These are phyloP conservation scores for Uropetala carovei DNA, from an alignment of 2,888 invertebrate species.

Conservation along the genomic window DNA sequence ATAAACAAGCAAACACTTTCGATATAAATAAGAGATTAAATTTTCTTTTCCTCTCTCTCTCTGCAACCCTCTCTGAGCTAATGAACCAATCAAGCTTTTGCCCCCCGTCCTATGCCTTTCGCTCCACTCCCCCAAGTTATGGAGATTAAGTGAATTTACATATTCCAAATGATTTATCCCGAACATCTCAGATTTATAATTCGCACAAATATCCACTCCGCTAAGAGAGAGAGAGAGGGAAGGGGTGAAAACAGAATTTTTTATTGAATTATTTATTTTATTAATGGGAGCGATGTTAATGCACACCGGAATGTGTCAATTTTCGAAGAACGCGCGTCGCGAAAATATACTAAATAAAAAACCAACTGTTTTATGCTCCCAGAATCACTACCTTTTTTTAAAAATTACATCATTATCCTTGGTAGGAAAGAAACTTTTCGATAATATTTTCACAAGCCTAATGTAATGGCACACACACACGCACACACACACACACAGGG, in stretches of 20 bases:
- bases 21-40: neutral
- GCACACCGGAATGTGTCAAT: no score
- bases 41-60: neutral
- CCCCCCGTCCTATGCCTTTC: neutral
- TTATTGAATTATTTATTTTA: no score
- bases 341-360: no score
- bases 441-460: no score
- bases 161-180: constrained; percentile 22
- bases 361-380: no score
- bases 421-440: no score
- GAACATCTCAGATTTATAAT: constrained; percentile 12
- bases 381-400: no score
- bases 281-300: no score
- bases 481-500: no score
- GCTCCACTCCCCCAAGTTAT: neutral
- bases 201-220: neutral
- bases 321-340: no score
- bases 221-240: neutral
- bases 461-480: no score
- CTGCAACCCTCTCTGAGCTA: neutral
- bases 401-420: no score
- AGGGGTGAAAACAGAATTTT: neutral
- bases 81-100: neutral
- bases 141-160: constrained; percentile 7
- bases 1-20: neutral